These are phyloP conservation scores for Elymnias hypermnestra DNA, from an alignment of 1,140 invertebrate genomes.

Conservation along the genomic window DNA sequence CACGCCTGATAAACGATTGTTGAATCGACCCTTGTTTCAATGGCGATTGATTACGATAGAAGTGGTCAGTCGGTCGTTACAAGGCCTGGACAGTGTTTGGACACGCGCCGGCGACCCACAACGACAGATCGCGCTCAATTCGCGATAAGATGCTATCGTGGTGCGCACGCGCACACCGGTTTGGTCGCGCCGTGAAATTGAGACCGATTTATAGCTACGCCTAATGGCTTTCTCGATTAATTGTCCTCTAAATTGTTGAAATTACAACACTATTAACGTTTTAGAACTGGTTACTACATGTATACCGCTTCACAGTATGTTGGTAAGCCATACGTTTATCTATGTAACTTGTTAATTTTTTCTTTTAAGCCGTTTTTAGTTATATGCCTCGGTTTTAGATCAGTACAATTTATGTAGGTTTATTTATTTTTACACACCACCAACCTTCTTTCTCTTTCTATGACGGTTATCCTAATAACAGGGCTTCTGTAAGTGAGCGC, in stretches of 20 bases:
- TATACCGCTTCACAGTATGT: too few species aligned
- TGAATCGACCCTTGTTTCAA: conserved; percentile 14
- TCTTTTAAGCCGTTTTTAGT: too few species aligned
- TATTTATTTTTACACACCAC: too few species aligned
- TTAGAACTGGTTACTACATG: conserved; percentile 9
- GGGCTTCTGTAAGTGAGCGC: too few species aligned
- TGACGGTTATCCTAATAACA: too few species aligned
- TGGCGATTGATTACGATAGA: conserved; percentile 28
- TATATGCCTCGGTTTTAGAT: too few species aligned
- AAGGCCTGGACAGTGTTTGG: conserved; percentile 41
- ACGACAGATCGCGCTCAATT: conserved; percentile 45
- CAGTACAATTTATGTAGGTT: too few species aligned
- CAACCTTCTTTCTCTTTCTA: too few species aligned
- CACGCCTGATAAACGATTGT: conserved; percentile 11
- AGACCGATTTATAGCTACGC: conserved; percentile 40
- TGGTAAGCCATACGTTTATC: too few species aligned
- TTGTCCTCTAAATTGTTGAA: conserved; percentile 30
- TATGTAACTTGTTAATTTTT: too few species aligned
- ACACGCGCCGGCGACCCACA: conserved; percentile 37
- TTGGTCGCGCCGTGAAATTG: conserved; percentile 39
- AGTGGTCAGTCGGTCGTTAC: conserved; percentile 22
- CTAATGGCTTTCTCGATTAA: conserved; percentile 49
- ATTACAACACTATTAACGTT: conserved; percentile 21
- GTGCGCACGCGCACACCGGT: conserved; percentile 44
- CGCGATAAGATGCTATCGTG: conserved; percentile 50